Percentiles rank a stretch among this genome's conserved stretches.
These are phyloP conservation scores for Charadrius vociferus DNA, from an alignment of 2,113 vertebrate species.

Conservation along the genomic window DNA sequence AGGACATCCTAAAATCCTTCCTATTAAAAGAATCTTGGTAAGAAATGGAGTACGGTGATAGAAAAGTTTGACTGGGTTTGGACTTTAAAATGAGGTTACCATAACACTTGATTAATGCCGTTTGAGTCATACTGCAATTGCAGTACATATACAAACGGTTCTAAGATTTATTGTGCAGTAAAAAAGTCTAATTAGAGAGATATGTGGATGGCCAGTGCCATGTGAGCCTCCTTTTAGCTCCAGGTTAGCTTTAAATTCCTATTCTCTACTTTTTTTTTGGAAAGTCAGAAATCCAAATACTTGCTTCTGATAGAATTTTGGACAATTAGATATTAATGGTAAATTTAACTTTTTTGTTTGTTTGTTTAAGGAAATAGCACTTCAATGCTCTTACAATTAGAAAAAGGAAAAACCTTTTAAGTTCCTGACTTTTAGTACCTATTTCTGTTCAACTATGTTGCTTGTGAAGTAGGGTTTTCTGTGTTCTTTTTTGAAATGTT, in stretches of 20 bases:
- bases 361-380: not conserved
- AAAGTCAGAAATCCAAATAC: not conserved
- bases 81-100: not conserved
- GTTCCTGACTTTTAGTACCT: not conserved
- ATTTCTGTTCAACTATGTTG: not conserved
- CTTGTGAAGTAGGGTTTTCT: not conserved
- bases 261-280: not conserved
- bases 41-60: not conserved
- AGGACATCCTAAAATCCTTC: slow-evolving; percentile 25
- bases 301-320: not conserved
- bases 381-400: not conserved
- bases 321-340: not conserved
- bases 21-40: not conserved
- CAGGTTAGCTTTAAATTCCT: not conserved
- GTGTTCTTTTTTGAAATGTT: not conserved
- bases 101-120: slow-evolving; percentile 24
- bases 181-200: slow-evolving; percentile 55
- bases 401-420: not conserved
- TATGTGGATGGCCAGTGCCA: not conserved
- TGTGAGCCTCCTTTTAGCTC: not conserved
- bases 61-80: not conserved
- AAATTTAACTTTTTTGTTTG: not conserved
- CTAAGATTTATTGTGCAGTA: slow-evolving; percentile 30
- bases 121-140: slow-evolving; percentile 7
- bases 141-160: slow-evolving; percentile 17